Evolutionary conservation across 2,888 invertebrate species (phyloP), one percentile per base, ranked within the genome.

Genomic region (Drosophila mettleri): DNA sequence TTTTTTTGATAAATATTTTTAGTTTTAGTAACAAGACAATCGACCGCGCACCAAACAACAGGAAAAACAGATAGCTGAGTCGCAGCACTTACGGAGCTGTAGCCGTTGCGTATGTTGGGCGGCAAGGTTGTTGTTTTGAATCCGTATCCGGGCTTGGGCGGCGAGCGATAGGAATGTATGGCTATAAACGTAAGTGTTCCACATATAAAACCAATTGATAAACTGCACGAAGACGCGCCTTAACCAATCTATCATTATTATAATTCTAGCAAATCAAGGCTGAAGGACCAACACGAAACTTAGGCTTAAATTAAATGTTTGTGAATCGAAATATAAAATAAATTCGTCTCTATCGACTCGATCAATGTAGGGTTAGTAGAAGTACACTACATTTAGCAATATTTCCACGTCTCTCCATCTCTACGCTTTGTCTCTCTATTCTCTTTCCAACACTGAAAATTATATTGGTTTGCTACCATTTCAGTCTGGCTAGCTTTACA

Each of bases 121-220:
- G 96, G 96, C 93, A 96, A 94, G 89, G 96, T 96, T 91, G 94
- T 94, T 86, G 95, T 94, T 93, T 95, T 95, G 92, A 94, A 94
- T 92, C 95, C 94, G 93, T 95, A 96, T 92, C 96, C 97, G 86
- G 96, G 96, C 92, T 95, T 96, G 89, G 96, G 95, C 90, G 95
- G 95, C 93, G 94, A 93, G 90, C 95, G 92, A 90, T 92, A 92
- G 91, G 92, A 92, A 91, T 92, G 92, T 91, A 92, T 92, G 90
- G 92, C 92, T 92, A 88, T 80, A 86, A 88, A 74, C 85, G 81
- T 84, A 80, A 78, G 77, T 66, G 77, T 74, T 78, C 74, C 78
- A 69, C 74, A 75, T 81, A 81, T 70, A 69, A 82, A 57, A 59
- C 41, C 59, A 49, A 38, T 75, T 68, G 57, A 43, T 22, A 46